phyloP scores from a whole-genome alignment of 2,113 vertebrate genomes.

The Limnothrissa miodon region DNA sequence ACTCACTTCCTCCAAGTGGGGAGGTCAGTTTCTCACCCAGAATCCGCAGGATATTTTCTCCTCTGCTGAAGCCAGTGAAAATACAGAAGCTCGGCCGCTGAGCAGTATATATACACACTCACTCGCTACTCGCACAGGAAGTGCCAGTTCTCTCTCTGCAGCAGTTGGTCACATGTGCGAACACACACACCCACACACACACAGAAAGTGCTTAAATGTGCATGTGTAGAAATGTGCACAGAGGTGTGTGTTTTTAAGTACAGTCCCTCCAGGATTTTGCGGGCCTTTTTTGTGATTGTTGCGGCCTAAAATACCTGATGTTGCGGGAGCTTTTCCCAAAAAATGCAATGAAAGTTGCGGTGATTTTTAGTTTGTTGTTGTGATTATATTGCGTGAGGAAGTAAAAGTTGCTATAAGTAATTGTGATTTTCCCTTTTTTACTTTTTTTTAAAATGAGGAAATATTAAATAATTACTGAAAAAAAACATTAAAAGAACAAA shows the following conservation, averaged over 20 bases:
- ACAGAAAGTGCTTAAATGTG: background rate
- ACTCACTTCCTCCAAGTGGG: slow-evolving; percentile 53
- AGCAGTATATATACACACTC: background rate
- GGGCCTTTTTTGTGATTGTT: no score
- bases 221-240: background rate
- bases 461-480: no score
- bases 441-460: no score
- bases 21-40: slow-evolving; percentile 50
- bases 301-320: no score
- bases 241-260: background rate
- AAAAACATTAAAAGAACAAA: no score
- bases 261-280: no score
- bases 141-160: background rate
- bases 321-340: no score
- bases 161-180: background rate
- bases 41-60: slow-evolving; percentile 56
- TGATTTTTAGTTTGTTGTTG: no score
- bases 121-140: background rate
- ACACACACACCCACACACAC: background rate
- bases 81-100: slow-evolving; percentile 2
- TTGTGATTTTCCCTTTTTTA: no score
- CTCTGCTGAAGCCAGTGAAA: background rate
- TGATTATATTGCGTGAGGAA: no score
- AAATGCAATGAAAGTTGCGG: no score
- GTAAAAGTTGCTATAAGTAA: no score